Evolutionary conservation across 2,888 invertebrate genomes (phyloP), one percentile per base, ranked within the genome.

Genomic region (Orthonychiurus folsomi): DNA sequence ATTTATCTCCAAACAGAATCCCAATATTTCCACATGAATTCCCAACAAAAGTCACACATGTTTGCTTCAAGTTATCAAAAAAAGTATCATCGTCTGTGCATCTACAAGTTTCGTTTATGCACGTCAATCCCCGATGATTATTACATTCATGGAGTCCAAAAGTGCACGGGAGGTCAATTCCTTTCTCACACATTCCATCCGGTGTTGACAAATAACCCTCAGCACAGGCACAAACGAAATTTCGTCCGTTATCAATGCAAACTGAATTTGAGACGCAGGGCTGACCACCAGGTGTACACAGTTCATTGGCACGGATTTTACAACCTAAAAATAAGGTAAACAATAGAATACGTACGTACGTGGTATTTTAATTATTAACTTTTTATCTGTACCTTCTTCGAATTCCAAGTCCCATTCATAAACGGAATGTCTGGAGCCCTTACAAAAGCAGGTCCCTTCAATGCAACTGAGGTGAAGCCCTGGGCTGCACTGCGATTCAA

Each of bases 401-500:
- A n/a, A 23, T 12, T 23, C 52, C 5, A 52, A 52, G 20, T n/a
- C 52, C 5, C 9, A 15, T 37, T 52, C 52, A 23, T 52, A 52
- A 20, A 52, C 52, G n/a, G 52, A 21, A 9, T 5, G 9, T 23
- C 20, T 52, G 5, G 52, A 5, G n/a, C n/a, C 20, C 24, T 52
- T 52, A 23, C 52, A 52, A 20, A 12, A 20, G 24, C 52, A 52
- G n/a, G 20, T 52, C 12, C 52, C 52, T 20, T 52, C 52, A n/a
- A 52, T 21, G 52, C 52, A 52, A n/a, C 52, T 23, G 3, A 52
- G 24, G 24, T 5, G 20, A 23, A 21, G n/a, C 3, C n/a, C 20
- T 5, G 52, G 21, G 20, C n/a, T 52, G 52, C 52, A 52, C 3
- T 52, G 21, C n/a, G 20, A 21, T 12, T 52, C 52, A 5, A 20